Base-by-base conservation (phyloP, 2,888 invertebrate genomes). In the Drosophila nr. perissopoda region DNA sequence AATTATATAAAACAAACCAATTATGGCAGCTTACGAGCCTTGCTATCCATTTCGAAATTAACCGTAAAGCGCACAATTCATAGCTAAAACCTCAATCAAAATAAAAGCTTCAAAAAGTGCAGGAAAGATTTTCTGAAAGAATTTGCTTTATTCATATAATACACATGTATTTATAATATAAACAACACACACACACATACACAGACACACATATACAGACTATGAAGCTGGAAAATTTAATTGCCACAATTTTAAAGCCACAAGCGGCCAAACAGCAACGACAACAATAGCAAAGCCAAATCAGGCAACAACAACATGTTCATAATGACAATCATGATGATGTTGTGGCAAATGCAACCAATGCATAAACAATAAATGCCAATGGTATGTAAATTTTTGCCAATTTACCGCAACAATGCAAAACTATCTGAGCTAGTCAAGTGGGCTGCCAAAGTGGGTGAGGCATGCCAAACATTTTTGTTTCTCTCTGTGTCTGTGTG, bases 401-500 rank as follows among this genome's bases (percentile, higher is more conserved):
- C 89, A 89, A 84, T 89, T 87, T 89, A 89, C 87, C 87, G 73
- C 89, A 84, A 84, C 83, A 84, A 84, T 89, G 84, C 78, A 69
- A 84, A 84, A 89, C 84, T 84, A 89, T 84, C 84, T 76, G 64
- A 59, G 61, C 52, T 67, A 68, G 70, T 70, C 84, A 69, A 69
- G 68, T 59, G 60, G 48, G 57, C 62, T 13, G 27, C 27, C 36
- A 54, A n/a, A 21, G 25, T 13, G 60, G 65, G 61, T 21, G 52
- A 51, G 42, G 36, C 53, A 27, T 29, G 13, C 34, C 10, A 31
- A 16, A 10, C 40, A 40, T 31, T 27, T 57, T 57, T 57, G 29
- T 42, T 16, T 13, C 57, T 40, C n/a, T 11, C n/a, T 54, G 1
- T 21, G 25, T 36, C 5, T 25, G 3, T 36, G 16, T 49, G 21